These are phyloP conservation scores for Mormyrus lacerda DNA, from an alignment of 2,113 vertebrate species.

Conservation along the genomic window DNA sequence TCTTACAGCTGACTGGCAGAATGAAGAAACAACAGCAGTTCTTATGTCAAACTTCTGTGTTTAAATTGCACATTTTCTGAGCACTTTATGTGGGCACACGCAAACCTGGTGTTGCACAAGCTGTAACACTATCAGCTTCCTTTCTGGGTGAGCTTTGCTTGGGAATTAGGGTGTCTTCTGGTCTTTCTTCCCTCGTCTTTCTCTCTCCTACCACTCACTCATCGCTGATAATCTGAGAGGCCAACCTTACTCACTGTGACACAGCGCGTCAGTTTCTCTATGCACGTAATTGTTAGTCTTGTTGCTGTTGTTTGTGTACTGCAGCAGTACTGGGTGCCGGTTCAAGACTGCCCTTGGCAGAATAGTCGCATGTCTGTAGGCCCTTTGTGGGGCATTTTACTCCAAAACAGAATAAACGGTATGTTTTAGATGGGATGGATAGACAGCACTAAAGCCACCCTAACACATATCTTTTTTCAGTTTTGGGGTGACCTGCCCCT, in stretches of 20 bases:
- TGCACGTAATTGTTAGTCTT: not conserved
- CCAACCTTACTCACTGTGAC: not conserved
- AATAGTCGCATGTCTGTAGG: not conserved
- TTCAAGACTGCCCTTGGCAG: not conserved
- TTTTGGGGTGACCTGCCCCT: not conserved
- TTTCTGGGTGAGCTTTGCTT: not conserved
- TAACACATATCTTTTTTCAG: not conserved
- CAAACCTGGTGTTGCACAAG: not conserved
- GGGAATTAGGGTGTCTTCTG: not conserved
- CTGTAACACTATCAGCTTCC: not conserved
- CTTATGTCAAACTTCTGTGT: not conserved
- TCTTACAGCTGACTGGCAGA: not conserved
- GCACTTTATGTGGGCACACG: not conserved
- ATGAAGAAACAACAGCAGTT: not conserved
- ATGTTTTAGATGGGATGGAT: not conserved
- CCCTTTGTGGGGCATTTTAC: not conserved
- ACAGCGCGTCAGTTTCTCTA: not conserved
- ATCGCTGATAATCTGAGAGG: not conserved
- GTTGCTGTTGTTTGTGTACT: not conserved
- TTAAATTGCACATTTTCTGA: not conserved
- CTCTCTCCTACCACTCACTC: not conserved
- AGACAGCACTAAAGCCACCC: not conserved
- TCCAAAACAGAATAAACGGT: not conserved
- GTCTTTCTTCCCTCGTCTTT: not conserved
- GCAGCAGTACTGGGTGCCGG: not conserved